phyloP scores from a whole-genome alignment of 2,113 vertebrate genomes.

The Numenius arquata region DNA sequence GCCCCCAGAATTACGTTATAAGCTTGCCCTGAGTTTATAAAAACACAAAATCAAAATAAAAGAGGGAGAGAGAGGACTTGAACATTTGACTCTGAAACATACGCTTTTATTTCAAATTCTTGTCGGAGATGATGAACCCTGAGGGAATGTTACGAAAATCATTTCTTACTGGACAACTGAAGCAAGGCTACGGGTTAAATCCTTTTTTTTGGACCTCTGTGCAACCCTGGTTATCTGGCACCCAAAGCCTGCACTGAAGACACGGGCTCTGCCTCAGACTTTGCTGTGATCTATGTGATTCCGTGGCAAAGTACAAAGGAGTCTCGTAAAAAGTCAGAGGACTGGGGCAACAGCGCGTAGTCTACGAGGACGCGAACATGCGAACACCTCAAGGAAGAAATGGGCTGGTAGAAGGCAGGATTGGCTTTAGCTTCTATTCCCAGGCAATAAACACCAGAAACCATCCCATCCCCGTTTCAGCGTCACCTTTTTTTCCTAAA shows the following conservation, averaged over 20 bases:
- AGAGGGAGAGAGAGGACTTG: background rate
- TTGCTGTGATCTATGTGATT: background rate
- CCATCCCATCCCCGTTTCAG: background rate
- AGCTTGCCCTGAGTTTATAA: background rate
- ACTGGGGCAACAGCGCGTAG: background rate
- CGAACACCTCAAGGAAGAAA: background rate
- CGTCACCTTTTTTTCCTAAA: background rate
- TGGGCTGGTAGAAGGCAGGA: background rate
- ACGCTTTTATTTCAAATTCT: background rate
- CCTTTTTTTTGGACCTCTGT: background rate
- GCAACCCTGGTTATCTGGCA: background rate
- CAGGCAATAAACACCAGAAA: background rate
- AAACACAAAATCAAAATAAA: background rate
- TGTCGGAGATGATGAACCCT: background rate
- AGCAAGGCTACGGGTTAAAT: background rate
- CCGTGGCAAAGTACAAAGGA: background rate
- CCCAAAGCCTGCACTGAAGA: background rate
- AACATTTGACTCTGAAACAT: background rate
- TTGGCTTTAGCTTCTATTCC: background rate
- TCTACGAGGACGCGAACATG: background rate
- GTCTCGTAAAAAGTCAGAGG: background rate
- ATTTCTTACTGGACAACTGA: background rate
- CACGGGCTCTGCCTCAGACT: background rate
- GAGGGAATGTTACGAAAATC: background rate
- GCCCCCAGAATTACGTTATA: background rate